Base-by-base conservation (phyloP, 2,888 invertebrate genomes). In the Lasioglossum villosulum region DNA sequence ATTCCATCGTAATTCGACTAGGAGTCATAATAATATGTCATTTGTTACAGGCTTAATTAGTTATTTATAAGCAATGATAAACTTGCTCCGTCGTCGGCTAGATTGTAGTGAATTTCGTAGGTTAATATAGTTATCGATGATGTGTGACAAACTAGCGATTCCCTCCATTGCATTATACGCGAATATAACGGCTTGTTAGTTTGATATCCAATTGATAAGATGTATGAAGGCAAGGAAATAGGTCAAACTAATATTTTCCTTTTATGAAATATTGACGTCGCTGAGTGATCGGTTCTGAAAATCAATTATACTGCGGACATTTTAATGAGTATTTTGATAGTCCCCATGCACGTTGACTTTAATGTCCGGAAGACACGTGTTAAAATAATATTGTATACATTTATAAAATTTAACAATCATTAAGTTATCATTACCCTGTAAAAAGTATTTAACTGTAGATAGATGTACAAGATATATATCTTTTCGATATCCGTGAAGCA, bases 221-320 rank as follows among this genome's bases (percentile, higher is more conserved):
- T 59, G 68, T 59, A 76, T 30, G 77, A 77, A 86, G 42, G 56
- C 42, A 27, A 37, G 74, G 79, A 86, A 86, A 86, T 82, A 73
- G 86, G 82, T 86, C 76, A 66, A 42, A 86, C 82, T 72, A 86
- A 77, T 78, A 82, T 86, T 86, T 78, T 82, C 74, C 71, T 80
- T 82, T 82, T 82, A 82, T 86, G 86, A 86, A 86, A 86, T 77
- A 78, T 82, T 75, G 86, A 78, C 78, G 80, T 86, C 80, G 80
- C 80, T 79, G 71, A 63, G 79, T 3, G 76, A 74, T 66, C 70
- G 68, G 68, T 75, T 82, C 70, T 66, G 77, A 79, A 82, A 87
- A 83, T 87, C 78, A 87, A 83, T 87, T 86, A 82, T 59, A 59
- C 45, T 14, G 45, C 68, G 75, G 82, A 86, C 81, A 74, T 73